phyloP scores from a whole-genome alignment of 2,888 invertebrate genomes.

The Leucoptera coffeella region DNA sequence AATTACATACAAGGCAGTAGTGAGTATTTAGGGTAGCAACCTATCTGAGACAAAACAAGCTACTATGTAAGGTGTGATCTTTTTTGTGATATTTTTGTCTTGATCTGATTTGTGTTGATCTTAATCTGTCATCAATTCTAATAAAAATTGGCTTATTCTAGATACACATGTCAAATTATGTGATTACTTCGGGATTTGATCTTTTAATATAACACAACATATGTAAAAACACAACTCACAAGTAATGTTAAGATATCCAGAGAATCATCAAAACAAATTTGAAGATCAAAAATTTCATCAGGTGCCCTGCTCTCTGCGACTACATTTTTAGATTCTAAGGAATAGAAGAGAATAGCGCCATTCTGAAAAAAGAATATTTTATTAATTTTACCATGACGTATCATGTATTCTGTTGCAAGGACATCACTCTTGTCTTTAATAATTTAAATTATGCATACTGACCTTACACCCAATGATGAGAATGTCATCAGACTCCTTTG shows the following conservation, averaged over 20 bases:
- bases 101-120: too few relatives aligned
- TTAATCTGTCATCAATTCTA: too few relatives aligned
- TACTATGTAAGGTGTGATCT: too few relatives aligned
- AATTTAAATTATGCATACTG: slow-evolving; percentile 4
- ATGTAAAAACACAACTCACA: slow-evolving; percentile 15
- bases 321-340: slow-evolving; percentile 62
- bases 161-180: too few relatives aligned
- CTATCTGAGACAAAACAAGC: too few relatives aligned
- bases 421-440: neutral
- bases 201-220: too few relatives aligned
- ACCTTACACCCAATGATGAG: slow-evolving; percentile 66
- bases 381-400: neutral
- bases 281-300: slow-evolving; percentile 56
- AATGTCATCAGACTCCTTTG: slow-evolving; percentile 63
- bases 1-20: neutral
- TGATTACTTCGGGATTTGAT: too few relatives aligned
- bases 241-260: slow-evolving; percentile 48
- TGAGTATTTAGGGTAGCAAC: too few relatives aligned
- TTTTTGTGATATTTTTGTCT: too few relatives aligned
- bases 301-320: slow-evolving; percentile 61
- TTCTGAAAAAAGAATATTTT: slow-evolving; percentile 16
- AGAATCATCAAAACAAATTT: slow-evolving; percentile 68
- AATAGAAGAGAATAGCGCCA: slow-evolving; percentile 62
- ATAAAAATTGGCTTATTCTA: too few relatives aligned
- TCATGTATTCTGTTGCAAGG: neutral